Evolutionary conservation across 2,888 invertebrate species (phyloP), one percentile per base, ranked within the genome.

Genomic region (Pogonocherus hispidulus): DNA sequence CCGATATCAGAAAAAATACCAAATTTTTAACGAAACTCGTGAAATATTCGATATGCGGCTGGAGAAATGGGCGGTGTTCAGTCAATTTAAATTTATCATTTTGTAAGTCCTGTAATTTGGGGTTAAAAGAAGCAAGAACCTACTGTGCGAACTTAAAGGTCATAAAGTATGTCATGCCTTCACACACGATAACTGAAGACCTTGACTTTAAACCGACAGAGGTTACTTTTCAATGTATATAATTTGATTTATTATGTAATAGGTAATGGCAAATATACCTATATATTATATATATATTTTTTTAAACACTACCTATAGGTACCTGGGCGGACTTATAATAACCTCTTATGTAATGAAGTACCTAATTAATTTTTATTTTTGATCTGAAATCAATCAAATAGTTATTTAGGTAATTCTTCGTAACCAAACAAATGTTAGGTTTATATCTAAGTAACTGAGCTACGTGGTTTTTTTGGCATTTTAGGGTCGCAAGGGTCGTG

Each of bases 141-240:
- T 41, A 6, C 16, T 41, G 11, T n/a, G 41, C 41, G 14, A 41
- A 14, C 41, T 41, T 16, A 2, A n/a, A 22, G 56, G 41, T 56
- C 22, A 46, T 56, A 44, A 46, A 27, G 37, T 46, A 46, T 37
- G 41, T 46, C 57, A 59, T 47, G 59, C 20, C 19, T 16, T 20
- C 44, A 44, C 16, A 44, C 18, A 16, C 27, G 23, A 22, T 59
- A 14, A 41, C 6, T 16, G n/a, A 27, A 37, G 27, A 59, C 57
- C 47, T 46, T 59, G 57, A 32, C 32, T 41, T 57, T 44, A 27
- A 27, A 46, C 44, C 4, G 3, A 27, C 27, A 3, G 3, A 27
- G 4, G 8, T 27, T 32, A 18, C 14, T 32, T 27, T 51, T 18
- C 16, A 27, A 27, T 22, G 14, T 8, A 49, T 5, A 49, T 32